Evolutionary conservation across 2,888 invertebrate genomes (phyloP), one percentile per base, ranked within the genome.

Genomic region (Parnassius smintheus): DNA sequence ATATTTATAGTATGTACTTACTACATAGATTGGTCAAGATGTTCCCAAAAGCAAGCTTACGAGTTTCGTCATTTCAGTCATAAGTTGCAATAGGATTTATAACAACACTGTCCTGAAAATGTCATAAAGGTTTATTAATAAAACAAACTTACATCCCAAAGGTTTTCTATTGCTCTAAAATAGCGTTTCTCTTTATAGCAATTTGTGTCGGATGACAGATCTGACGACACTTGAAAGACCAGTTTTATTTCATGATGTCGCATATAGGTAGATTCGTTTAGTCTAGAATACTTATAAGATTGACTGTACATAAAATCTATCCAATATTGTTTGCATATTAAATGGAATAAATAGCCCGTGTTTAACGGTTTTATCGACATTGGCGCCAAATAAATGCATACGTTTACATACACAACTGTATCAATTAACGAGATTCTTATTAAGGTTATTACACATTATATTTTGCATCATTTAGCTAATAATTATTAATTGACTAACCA

Each of bases 331-430:
- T 35, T 59, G 64, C 22, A 44, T 41, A 59, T 46, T 50, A 55
- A 63, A 66, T 44, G 61, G 68, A 69, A 2, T 25, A 25, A 74
- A 72, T 70, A 66, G 64, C 64, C 61, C 18, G 35, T 4, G 70
- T 74, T 72, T 88, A 91, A 91, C 91, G 91, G 91, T 88, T 83
- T 88, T 45, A 9, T 49, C 77, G 78, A 78, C 87, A 83, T 91
- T 91, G 91, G 91, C 91, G 91, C 91, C 89, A 91, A 91, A 88
- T 87, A 91, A 78, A 80, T 89, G 91, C 87, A 86, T 91, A 91
- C 91, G 91, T 91, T 91, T 86, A 81, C 89, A 84, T 78, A 73
- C 65, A 62, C 67, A 65, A 64, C 63, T 62, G 61, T 65, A 70
- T 65, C 68, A 65, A 63, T 65, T 67, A 63, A 59, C 68, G 64